phyloP scores from a whole-genome alignment of 1,140 invertebrate species.

The Periplaneta americana region DNA sequence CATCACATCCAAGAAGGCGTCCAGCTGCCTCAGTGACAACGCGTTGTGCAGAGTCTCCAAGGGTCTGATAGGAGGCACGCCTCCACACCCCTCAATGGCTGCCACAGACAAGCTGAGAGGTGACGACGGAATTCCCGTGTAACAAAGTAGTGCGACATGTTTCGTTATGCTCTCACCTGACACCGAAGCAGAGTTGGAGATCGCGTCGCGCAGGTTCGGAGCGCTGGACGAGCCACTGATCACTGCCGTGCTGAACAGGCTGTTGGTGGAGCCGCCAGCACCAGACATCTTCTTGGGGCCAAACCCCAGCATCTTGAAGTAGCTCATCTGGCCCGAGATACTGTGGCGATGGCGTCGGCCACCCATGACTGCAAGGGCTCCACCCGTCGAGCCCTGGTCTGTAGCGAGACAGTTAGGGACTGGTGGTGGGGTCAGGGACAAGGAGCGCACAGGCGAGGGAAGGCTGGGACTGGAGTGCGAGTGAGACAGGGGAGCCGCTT shows the following conservation, averaged over 20 bases:
- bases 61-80: slow-evolving; percentile 88
- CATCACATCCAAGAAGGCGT: slow-evolving; percentile 80
- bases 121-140: no score
- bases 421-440: background rate
- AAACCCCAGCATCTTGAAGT: slow-evolving; percentile 80
- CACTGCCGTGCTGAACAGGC: slow-evolving; percentile 88
- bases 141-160: no score
- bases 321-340: slow-evolving; percentile 88
- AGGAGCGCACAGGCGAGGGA: background rate
- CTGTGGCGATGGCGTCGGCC: slow-evolving; percentile 82
- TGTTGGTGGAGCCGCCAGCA: slow-evolving; percentile 58
- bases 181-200: slow-evolving; percentile 60
- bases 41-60: slow-evolving; percentile 95
- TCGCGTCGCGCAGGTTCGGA: slow-evolving; percentile 82
- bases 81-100: slow-evolving; percentile 77
- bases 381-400: slow-evolving; percentile 47
- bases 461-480: background rate
- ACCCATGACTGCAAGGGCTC: background rate
- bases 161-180: no score
- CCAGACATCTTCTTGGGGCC: slow-evolving; percentile 47
- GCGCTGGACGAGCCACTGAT: slow-evolving; percentile 89
- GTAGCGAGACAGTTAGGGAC: background rate
- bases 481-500: background rate
- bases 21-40: slow-evolving; percentile 83
- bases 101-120: background rate